Evolutionary conservation across 2,797 vertebrate genomes (phyloP), one percentile per base, ranked within the genome.

Genomic region (Taeniopygia guttata): DNA sequence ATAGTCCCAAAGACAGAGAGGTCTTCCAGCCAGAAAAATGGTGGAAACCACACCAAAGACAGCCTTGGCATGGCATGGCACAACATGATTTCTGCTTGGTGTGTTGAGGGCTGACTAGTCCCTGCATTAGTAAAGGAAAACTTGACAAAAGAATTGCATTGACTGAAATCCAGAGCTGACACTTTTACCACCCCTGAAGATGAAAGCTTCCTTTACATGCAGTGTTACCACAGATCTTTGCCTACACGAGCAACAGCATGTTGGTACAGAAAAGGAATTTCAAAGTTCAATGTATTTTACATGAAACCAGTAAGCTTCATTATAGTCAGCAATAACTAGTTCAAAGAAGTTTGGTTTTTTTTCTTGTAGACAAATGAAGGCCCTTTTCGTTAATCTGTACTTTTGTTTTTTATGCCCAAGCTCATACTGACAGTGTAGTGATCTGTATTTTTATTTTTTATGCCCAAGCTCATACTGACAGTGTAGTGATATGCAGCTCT

Each of bases 1-100:
- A 69, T 62, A 90, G 75, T 91, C 87, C 91, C 95, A 94, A 69
- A 93, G 91, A 94, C 58, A 97, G 72, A 42, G 25, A 77, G 52
- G 38, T 70, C 38, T 84, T 87, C 67, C 51, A 87, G 80, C 58
- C 78, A 92, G 93, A 94, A 94, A 88, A 95, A 89, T 19, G 29
- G 82, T 70, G 74, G 72, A 82, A 83, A 94, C 64, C 84, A 64
- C 51, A 86, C 56, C 27, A 32, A 87, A 93, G 77, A 87, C 51
- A 73, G 67, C 51, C 51, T 75, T 85, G 56, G 51, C 58, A 52
- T 0, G n/a, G 89, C 3, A 0, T 20, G 34, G 43, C 9, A 4
- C 73, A 59, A 30, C 36, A 14, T 17, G 40, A 56, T 36, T 93
- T 84, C 74, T 74, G 36, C 83, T 85, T 51, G 52, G 76, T 1